Evolutionary conservation across 2,113 vertebrate genomes (phyloP), one percentile per base, ranked within the genome.

Genomic region (Cyphotilapia sp.): DNA sequence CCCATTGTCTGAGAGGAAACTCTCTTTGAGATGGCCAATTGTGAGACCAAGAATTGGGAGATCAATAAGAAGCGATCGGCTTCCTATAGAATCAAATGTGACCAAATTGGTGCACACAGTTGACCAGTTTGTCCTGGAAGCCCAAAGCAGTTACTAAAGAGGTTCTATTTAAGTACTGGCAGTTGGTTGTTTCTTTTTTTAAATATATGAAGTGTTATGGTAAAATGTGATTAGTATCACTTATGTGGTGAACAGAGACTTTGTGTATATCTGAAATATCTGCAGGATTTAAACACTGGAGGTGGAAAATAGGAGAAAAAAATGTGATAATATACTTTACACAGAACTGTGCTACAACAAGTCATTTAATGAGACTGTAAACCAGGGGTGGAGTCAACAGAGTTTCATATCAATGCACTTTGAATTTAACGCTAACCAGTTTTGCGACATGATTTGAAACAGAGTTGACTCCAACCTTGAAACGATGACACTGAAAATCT

Each of bases 141-240:
- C 38, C 80, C 53, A 85, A 86, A 66, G 16, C 38, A 22, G 66
- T 84, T 61, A 27, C 51, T 53, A 42, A 59, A 88, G 82, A 53
- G 24, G 14, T 85, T 40, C 38, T 88, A 24, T 74, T 33, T 12
- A 74, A 90, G 66, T 45, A 54, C 81, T 38, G 66, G 78, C 69
- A 81, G 83, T 35, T 82, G 88, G 47, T 24, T 74, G 86, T 88
- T 66, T 66, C 17, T 38, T 69, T 42, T 69, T 71, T 42, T 47
- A 10, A 86, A 86, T 89, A 71, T 66, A 76, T 86, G 29, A 88
- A 59, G 47, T 69, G 84, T 85, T 69, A 66, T 42, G 24, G 81
- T 91, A 24, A 91, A 86, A 81, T 83, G 86, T 90, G 87, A 85
- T 83, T 80, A 84, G 63, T 82, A 89, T 85, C 74, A 81, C 80